Percentiles rank a stretch among this genome's conserved stretches.
phyloP scores from a whole-genome alignment of 1,140 invertebrate genomes.

The Musca vetustissima region DNA sequence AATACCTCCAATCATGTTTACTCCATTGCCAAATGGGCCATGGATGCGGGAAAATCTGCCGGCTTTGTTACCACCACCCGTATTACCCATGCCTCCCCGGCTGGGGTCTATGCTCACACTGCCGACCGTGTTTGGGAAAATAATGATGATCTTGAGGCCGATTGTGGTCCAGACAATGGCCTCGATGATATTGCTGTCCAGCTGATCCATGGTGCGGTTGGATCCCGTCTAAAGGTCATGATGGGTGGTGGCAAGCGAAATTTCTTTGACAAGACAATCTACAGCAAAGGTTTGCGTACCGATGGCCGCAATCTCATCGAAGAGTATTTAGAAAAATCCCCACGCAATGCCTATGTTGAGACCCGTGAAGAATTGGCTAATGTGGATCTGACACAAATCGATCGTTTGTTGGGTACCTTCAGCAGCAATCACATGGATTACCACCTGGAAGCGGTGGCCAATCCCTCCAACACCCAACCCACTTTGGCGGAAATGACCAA shows the following conservation, averaged over 20 bases:
- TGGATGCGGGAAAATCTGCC: constrained; percentile 70
- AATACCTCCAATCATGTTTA: constrained; percentile 61
- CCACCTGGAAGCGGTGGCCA: constrained; percentile 62
- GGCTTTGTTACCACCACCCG: constrained; percentile 79
- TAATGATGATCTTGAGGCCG: constrained; percentile 61
- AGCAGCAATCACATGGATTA: constrained; percentile 60
- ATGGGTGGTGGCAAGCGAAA: constrained; percentile 74
- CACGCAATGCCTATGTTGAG: constrained; percentile 63
- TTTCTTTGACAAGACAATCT: constrained; percentile 63
- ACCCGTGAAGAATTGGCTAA: constrained; percentile 60
- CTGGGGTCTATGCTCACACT: constrained; percentile 72
- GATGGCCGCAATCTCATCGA: constrained; percentile 73
- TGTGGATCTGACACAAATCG: constrained; percentile 47
- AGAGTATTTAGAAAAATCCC: constrained; percentile 61
- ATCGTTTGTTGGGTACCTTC: constrained; percentile 60
- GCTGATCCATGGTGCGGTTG: constrained; percentile 69
- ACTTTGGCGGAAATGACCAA: constrained; percentile 79
- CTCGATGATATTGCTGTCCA: constrained; percentile 76
- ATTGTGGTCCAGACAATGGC: constrained; percentile 46
- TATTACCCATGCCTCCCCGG: constrained; percentile 78
- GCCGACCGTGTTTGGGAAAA: constrained; percentile 77
- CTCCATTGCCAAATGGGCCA: constrained; percentile 73
- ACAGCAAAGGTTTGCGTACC: constrained; percentile 63
- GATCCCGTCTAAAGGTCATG: constrained; percentile 65
- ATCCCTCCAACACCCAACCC: constrained; percentile 60